phyloP scores from a whole-genome alignment of 1,140 invertebrate genomes.

The Geopemphigus sp. region DNA sequence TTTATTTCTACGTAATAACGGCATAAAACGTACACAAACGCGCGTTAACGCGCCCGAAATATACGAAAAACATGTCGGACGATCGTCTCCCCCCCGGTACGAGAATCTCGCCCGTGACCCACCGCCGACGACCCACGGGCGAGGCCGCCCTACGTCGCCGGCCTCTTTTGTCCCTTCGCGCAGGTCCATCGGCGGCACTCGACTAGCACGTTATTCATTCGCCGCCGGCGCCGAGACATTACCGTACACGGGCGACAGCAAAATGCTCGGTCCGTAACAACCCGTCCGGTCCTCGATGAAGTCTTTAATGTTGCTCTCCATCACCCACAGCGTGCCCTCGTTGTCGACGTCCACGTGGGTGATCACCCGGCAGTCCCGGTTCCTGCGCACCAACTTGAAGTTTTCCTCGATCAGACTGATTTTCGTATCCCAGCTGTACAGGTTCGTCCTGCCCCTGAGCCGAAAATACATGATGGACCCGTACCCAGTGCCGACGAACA shows the following conservation, averaged over 20 bases:
- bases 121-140: too few relatives aligned
- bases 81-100: too few relatives aligned
- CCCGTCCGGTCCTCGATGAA: neutral
- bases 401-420: neutral
- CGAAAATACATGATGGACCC: neutral
- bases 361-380: neutral
- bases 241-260: neutral
- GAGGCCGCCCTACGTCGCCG: too few relatives aligned
- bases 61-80: too few relatives aligned
- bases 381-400: neutral
- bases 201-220: too few relatives aligned
- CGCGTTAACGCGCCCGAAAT: too few relatives aligned
- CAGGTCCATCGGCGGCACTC: too few relatives aligned
- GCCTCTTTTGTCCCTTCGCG: too few relatives aligned
- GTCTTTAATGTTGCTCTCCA: conserved; percentile 6
- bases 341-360: conserved; percentile 13
- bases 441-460: neutral
- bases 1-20: too few relatives aligned
- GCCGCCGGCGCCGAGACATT: neutral
- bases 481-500: neutral
- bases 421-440: conserved; percentile 4
- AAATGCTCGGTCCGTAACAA: neutral
- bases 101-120: too few relatives aligned
- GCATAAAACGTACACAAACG: too few relatives aligned
- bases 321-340: neutral